Percentiles rank a stretch among this genome's conserved stretches.
These are phyloP conservation scores for Amitus sp. DNA, from an alignment of 2,888 invertebrate genomes.

Conservation along the genomic window DNA sequence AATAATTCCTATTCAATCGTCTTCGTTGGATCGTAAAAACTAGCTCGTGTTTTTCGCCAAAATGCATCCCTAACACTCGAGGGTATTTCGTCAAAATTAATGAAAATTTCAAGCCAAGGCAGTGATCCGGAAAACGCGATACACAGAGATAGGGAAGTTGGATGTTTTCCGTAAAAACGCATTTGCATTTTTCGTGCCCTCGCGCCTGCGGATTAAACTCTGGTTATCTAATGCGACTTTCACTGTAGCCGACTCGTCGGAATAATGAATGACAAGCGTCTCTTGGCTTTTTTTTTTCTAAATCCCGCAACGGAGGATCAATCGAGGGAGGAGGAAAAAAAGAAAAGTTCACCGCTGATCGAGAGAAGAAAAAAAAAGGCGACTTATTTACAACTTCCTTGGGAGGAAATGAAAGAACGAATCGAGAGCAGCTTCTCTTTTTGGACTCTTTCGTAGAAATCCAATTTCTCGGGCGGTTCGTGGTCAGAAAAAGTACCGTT, in stretches of 20 bases:
- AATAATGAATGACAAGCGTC: not conserved
- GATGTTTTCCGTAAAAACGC: too few species aligned
- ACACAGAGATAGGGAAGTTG: too few species aligned
- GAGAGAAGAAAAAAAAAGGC: not conserved
- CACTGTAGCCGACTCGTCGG: not conserved
- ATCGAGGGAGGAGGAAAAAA: too few species aligned
- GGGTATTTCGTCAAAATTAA: too few species aligned
- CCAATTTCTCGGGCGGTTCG: slow-evolving; percentile 8
- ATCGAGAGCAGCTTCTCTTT: not conserved
- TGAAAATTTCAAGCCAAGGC: too few species aligned
- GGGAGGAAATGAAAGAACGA: not conserved
- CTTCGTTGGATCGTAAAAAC: too few species aligned
- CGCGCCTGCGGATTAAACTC: not conserved
- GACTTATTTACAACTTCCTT: not conserved
- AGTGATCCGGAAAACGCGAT: too few species aligned
- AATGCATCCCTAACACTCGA: too few species aligned
- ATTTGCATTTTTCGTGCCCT: too few species aligned
- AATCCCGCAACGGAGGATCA: too few species aligned
- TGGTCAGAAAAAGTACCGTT: slow-evolving; percentile 3
- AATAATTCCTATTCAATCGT: too few species aligned
- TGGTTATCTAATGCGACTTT: not conserved
- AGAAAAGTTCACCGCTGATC: not conserved
- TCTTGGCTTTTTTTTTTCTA: not conserved
- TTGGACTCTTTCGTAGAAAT: slow-evolving; percentile 1
- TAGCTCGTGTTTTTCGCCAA: too few species aligned